Conservation (phyloP, 2,797 vertebrate genomes). For the Lutjanus argentimaculatus region DNA sequence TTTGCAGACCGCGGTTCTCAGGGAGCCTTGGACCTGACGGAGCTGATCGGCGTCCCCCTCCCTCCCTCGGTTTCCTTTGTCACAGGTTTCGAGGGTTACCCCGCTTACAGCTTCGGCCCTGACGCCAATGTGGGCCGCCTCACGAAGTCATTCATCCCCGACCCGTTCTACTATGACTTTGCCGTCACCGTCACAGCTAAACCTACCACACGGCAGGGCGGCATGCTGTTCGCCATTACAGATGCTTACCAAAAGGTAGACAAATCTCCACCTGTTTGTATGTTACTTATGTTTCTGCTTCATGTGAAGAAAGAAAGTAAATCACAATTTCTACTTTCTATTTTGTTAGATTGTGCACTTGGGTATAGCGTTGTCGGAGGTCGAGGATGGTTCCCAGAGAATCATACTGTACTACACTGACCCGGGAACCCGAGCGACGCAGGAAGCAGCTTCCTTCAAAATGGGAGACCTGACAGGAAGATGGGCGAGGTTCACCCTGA, state of each 20-base stretch:
- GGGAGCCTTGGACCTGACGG: constrained; percentile 91
- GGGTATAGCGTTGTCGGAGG: constrained; percentile 89
- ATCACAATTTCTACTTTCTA: not conserved
- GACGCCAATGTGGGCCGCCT: constrained; percentile 93
- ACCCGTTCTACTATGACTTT: constrained; percentile 92
- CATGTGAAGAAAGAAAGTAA: not conserved
- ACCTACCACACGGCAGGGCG: constrained; percentile 87
- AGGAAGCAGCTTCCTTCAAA: constrained; percentile 92
- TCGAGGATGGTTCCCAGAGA: constrained; percentile 91
- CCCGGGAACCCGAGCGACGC: constrained; percentile 84
- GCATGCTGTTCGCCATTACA: constrained; percentile 93
- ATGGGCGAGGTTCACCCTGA: constrained; percentile 92
- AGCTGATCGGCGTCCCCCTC: constrained; percentile 95
- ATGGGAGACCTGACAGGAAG: constrained; percentile 92
- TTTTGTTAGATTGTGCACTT: constrained; percentile 87
- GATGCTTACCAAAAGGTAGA: constrained; percentile 91
- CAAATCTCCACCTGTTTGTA: not conserved
- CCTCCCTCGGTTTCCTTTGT: constrained; percentile 95
- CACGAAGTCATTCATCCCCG: constrained; percentile 90
- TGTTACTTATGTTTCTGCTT: not conserved
- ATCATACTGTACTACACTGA: constrained; percentile 94
- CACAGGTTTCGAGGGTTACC: constrained; percentile 94
- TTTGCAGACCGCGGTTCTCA: constrained; percentile 84
- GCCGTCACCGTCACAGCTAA: constrained; percentile 89
- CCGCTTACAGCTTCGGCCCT: constrained; percentile 93